Evolutionary conservation across 2,797 vertebrate genomes (phyloP).

Genomic region (Crenichthys baileyi): DNA sequence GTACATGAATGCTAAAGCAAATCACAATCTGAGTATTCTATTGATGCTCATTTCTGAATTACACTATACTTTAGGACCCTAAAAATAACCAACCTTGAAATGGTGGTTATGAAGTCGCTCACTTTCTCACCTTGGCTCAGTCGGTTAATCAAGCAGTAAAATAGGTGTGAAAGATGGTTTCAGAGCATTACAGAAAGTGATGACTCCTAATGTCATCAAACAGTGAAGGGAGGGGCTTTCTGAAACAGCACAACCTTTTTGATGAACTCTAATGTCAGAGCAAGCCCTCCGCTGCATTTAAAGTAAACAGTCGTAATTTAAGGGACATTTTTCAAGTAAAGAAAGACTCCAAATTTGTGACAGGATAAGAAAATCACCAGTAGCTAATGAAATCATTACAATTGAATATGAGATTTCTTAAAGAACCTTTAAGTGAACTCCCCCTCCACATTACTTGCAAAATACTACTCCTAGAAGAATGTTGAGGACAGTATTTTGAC

Average conservation of each 20-base stretch:
- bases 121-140: slow-evolving; percentile 9
- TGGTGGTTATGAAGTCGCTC: background rate
- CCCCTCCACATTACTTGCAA: background rate
- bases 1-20: background rate
- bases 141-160: slow-evolving; percentile 13
- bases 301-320: background rate
- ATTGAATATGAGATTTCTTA: too few species aligned
- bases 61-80: background rate
- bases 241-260: slow-evolving; percentile 5
- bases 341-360: background rate
- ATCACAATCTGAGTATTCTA: background rate
- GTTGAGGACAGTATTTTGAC: background rate
- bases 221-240: slow-evolving; percentile 2
- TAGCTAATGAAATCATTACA: background rate
- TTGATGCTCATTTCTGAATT: slow-evolving; percentile 4
- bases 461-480: background rate
- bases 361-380: background rate
- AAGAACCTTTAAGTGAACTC: too few species aligned
- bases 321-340: background rate
- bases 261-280: background rate
- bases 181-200: slow-evolving; percentile 15
- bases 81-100: background rate
- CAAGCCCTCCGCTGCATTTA: background rate
- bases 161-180: slow-evolving; percentile 16
- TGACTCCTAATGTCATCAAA: slow-evolving; percentile 14